Evolutionary conservation across 1,140 invertebrate species (phyloP), one percentile per base, ranked within the genome.

Genomic region (Armadillidium nasatum): DNA sequence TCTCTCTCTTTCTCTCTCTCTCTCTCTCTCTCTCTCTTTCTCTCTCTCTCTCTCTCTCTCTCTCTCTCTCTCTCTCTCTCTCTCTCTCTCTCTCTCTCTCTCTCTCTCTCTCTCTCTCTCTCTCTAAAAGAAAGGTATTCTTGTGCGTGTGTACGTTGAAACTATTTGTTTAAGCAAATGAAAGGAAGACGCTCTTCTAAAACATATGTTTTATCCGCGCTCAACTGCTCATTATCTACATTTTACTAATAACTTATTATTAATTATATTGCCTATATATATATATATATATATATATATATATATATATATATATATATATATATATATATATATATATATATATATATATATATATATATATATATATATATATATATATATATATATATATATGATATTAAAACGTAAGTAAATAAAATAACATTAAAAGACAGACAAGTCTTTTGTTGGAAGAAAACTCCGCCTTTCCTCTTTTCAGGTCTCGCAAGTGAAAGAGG

Each of bases 51-150:
- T 23, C n/a, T 71, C 10, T 22, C 70, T 71, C 10, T 71, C 70
- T 71, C 21, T 71, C 70, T 71, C 21, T 71, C 69, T 71, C 69
- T 23, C 33, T 22, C 33, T 23, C 33, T 10, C 22, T 71, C 33
- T 21, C n/a, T 71, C 69, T 71, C 22, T 71, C 69, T 71, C 69
- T 71, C 22, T 71, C 22, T 71, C n/a, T 71, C 69, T 23, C 69
- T 71, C 22, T 71, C 22, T 21, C 22, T 71, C 69, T 71, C 19
- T 23, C 69, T 21, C 69, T 71, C 22, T 43, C 33, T 33, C 33
- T 33, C 33, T 33, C 33, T 33, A n/a, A n/a, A n/a, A n/a, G n/a
- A n/a, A n/a, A n/a, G n/a, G n/a, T n/a, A n/a, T n/a, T n/a, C n/a
- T n/a, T 33, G 6, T 33, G 33, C 6, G 33, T 33, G 33, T 33